phyloP scores from a whole-genome alignment of 1,140 invertebrate species.

The Cyrtorhinus lividipennis region DNA sequence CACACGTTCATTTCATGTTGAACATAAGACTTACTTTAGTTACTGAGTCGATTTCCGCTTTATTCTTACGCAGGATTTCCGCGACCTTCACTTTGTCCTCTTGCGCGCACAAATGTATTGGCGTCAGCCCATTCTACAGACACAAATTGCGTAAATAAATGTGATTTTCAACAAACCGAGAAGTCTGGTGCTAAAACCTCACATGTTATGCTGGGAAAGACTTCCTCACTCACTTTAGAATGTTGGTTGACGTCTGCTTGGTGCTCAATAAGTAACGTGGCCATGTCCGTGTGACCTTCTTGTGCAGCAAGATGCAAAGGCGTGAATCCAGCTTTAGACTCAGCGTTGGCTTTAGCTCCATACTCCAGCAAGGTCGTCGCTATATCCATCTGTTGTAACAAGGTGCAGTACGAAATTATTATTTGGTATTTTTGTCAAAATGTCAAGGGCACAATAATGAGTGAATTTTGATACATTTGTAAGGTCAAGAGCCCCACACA shows the following conservation, averaged over 20 bases:
- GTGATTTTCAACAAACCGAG: too few species aligned
- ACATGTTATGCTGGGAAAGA: too few species aligned
- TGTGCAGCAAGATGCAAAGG: conserved; percentile 88
- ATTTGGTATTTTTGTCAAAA: not conserved
- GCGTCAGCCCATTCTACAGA: conserved; percentile 67
- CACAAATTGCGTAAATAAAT: conserved; percentile 11
- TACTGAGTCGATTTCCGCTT: conserved; percentile 60
- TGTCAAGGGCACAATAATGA: too few species aligned
- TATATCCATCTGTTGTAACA: conserved; percentile 60
- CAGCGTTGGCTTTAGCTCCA: conserved; percentile 69
- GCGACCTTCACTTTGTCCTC: conserved; percentile 85
- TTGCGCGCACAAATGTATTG: conserved; percentile 79
- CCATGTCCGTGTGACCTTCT: conserved; percentile 86
- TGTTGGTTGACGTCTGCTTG: conserved; percentile 71
- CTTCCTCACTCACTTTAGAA: conserved; percentile 60
- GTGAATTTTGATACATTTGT: too few species aligned
- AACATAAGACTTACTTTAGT: too few species aligned
- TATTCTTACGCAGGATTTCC: conserved; percentile 62
- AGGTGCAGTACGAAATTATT: conserved; percentile 26
- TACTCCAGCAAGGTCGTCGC: conserved; percentile 88
- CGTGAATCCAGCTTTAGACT: conserved; percentile 81
- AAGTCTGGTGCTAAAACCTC: too few species aligned
- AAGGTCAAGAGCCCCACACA: too few species aligned
- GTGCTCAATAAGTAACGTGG: conserved; percentile 75
- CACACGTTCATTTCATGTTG: too few species aligned